These are phyloP conservation scores for Sebastes vulpes DNA, from an alignment of 2,797 vertebrate genomes.

Conservation along the genomic window DNA sequence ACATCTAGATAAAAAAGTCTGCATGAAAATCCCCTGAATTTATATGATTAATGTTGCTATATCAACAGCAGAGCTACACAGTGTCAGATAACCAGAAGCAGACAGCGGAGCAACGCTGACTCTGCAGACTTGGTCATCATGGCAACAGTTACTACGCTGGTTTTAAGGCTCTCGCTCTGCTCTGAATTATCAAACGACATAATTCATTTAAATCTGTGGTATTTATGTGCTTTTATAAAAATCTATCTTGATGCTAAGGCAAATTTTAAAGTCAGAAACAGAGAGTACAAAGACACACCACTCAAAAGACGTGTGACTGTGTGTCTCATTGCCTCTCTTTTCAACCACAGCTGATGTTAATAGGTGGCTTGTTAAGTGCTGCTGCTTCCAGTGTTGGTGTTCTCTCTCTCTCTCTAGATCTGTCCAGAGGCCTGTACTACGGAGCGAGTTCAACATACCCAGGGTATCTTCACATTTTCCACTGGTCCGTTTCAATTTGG, in stretches of 20 bases:
- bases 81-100: constrained; percentile 48
- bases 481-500: no score
- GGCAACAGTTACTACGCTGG: background rate
- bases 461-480: no score
- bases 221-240: background rate
- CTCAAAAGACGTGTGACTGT: background rate
- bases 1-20: background rate
- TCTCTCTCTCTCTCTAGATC: no score
- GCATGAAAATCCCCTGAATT: constrained; percentile 16
- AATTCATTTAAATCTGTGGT: constrained; percentile 11
- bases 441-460: no score
- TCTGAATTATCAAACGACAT: constrained; percentile 19
- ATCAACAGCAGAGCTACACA: constrained; percentile 30
- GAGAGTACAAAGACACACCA: background rate
- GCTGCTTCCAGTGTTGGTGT: background rate
- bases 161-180: constrained; percentile 12
- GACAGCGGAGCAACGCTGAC: constrained; percentile 32
- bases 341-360: background rate
- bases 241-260: background rate
- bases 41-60: constrained; percentile 27
- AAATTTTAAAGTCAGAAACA: background rate
- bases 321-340: background rate
- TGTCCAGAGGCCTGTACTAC: no score
- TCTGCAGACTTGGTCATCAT: constrained; percentile 8
- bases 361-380: background rate